Evolutionary conservation across 2,113 vertebrate genomes (phyloP), one percentile per base, ranked within the genome.

Genomic region (Serilophus lunatus): DNA sequence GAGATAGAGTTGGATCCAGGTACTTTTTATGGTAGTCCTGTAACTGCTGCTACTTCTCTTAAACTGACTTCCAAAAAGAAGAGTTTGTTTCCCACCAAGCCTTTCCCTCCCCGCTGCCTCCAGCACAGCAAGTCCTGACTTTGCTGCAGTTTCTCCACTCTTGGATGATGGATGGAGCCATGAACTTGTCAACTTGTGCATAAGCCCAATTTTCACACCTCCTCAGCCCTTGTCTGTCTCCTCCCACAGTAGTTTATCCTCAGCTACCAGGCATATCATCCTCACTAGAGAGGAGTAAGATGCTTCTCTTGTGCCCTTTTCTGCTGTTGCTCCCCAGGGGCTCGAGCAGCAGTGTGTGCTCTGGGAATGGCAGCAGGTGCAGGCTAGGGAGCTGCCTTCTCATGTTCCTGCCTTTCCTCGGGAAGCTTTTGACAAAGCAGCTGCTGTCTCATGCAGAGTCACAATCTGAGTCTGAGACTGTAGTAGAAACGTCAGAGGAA

Each of bases 391-490:
- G 47, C 60, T 50, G 25, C 49, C 13, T 36, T 90, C 40, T 92
- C 23, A 0, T 63, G 56, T 74, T 86, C 35, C 59, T 54, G 60
- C 20, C 6, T 54, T 93, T 96, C 29, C 47, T 78, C 4, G 2
- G 69, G 71, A 65, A 83, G 76, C 64, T 92, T 92, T 83, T 90
- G 54, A 83, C 80, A 66, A 54, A 77, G 64, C 91, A 92, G 76
- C 81, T 95, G 91, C 51, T 0, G 5, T 82, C 69, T 92, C 23
- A 12, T 53, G 50, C 3, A 6, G 49, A 76, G 74, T 72, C 71
- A 72, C 47, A 88, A 63, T 88, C 38, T 13, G 54, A 69, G 28
- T 44, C 84, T 90, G 71, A 71, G 24, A 42, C 28, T 19, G 63
- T 24, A 42, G 57, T 69, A 65, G 78, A 90, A 85, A 85, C 3